phyloP scores from a whole-genome alignment of 1,140 invertebrate species.

The Meloidogyne chitwoodi region DNA sequence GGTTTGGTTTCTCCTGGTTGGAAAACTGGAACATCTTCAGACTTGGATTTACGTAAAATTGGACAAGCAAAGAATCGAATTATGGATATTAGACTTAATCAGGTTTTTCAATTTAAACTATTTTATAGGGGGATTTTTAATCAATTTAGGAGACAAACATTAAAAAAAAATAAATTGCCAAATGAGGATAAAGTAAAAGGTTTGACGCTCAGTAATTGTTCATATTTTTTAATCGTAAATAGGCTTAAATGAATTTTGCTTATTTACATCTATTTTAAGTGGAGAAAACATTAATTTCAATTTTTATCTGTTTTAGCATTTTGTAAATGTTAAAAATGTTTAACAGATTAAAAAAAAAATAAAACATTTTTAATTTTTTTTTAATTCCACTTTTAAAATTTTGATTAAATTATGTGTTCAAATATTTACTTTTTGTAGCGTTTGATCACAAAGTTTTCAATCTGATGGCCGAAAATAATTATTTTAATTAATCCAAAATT shows the following conservation, averaged over 20 bases:
- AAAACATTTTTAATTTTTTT: constrained; percentile 5
- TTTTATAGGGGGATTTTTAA: neutral
- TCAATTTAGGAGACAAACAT: too few species aligned
- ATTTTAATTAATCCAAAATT: too few species aligned
- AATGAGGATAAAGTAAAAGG: constrained; percentile 35
- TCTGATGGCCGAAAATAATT: constrained; percentile 24
- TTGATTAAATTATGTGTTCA: neutral
- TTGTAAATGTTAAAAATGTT: neutral
- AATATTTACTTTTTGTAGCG: neutral
- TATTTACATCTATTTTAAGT: neutral
- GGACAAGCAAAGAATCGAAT: constrained; percentile 97
- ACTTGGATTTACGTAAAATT: constrained; percentile 95
- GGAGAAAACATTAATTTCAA: neutral
- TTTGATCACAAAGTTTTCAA: constrained; percentile 36
- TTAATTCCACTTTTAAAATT: neutral
- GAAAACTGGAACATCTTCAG: constrained; percentile 61
- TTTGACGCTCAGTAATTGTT: constrained; percentile 17
- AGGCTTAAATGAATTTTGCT: neutral
- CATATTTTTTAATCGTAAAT: neutral
- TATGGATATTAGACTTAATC: constrained; percentile 97
- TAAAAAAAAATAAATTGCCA: constrained; percentile 32
- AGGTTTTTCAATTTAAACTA: constrained; percentile 62
- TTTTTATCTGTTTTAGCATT: neutral
- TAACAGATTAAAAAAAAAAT: neutral
- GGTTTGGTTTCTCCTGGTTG: constrained; percentile 72